phyloP scores from a whole-genome alignment of 2,113 vertebrate genomes.

The Rutilus rutilus region DNA sequence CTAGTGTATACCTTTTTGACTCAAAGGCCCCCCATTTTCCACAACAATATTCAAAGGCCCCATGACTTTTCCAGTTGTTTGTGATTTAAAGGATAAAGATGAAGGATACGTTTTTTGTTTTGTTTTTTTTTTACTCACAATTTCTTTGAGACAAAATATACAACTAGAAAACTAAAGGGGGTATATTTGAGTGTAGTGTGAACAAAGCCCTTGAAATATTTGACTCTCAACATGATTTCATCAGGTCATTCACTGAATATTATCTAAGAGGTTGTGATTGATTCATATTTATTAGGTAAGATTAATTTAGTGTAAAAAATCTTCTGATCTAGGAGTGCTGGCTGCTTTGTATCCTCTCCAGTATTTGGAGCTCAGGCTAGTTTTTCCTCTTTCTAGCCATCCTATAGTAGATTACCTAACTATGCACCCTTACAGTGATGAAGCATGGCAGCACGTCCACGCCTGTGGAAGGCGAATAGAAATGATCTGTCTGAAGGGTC shows the following conservation, averaged over 20 bases:
- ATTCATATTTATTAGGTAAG: not conserved
- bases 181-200: not conserved
- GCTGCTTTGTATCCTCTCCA: not conserved
- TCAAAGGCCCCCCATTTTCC: too few species aligned
- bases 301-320: not conserved
- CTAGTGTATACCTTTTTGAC: too few species aligned
- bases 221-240: not conserved
- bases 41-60: too few species aligned
- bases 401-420: constrained; percentile 44
- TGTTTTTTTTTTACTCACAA: too few species aligned
- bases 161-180: too few species aligned
- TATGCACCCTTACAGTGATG: constrained; percentile 25
- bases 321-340: not conserved
- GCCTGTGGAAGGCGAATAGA: constrained; percentile 44
- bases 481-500: constrained; percentile 36
- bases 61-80: not conserved
- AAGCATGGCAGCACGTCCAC: constrained; percentile 65
- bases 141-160: too few species aligned
- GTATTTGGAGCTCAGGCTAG: constrained; percentile 54
- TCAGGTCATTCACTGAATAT: not conserved
- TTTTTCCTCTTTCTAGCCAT: constrained; percentile 64
- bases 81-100: not conserved
- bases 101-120: too few species aligned
- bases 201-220: not conserved
- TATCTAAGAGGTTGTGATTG: not conserved